phyloP scores from a whole-genome alignment of 1,140 invertebrate species.

The Ditylenchus dipsaci region DNA sequence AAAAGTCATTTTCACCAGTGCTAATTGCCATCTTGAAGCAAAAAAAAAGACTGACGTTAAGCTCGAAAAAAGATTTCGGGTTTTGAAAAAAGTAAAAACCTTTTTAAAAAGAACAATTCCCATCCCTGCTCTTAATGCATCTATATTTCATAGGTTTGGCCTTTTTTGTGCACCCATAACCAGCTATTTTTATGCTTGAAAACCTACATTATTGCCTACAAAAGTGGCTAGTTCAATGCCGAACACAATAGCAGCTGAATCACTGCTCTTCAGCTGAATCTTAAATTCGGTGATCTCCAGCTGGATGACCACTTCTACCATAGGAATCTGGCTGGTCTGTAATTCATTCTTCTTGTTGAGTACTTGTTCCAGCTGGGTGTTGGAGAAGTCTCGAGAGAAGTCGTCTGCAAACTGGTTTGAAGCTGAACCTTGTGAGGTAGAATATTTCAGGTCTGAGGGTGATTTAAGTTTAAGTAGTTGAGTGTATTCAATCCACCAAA shows the following conservation, averaged over 20 bases:
- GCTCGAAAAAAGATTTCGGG: too few relatives aligned
- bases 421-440: too few relatives aligned
- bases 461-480: neutral
- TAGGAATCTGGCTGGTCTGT: neutral
- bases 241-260: conserved; percentile 17
- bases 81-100: too few relatives aligned
- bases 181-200: neutral
- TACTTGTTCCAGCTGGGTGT: neutral
- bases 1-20: too few relatives aligned
- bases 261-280: conserved; percentile 13
- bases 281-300: conserved; percentile 22
- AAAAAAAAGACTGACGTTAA: too few relatives aligned
- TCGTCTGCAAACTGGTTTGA: conserved; percentile 17
- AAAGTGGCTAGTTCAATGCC: conserved; percentile 33
- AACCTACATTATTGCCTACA: conserved; percentile 8
- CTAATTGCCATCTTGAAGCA: too few relatives aligned
- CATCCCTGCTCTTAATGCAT: too few relatives aligned
- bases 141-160: too few relatives aligned
- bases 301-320: conserved; percentile 8
- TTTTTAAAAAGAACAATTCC: too few relatives aligned
- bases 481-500: conserved; percentile 38
- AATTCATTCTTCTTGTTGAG: conserved; percentile 1
- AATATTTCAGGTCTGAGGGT: too few relatives aligned
- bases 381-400: conserved; percentile 13
- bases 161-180: neutral